Evolutionary conservation across 2,888 invertebrate genomes (phyloP), one percentile per base, ranked within the genome.

Genomic region (Hypomecis atomaria): DNA sequence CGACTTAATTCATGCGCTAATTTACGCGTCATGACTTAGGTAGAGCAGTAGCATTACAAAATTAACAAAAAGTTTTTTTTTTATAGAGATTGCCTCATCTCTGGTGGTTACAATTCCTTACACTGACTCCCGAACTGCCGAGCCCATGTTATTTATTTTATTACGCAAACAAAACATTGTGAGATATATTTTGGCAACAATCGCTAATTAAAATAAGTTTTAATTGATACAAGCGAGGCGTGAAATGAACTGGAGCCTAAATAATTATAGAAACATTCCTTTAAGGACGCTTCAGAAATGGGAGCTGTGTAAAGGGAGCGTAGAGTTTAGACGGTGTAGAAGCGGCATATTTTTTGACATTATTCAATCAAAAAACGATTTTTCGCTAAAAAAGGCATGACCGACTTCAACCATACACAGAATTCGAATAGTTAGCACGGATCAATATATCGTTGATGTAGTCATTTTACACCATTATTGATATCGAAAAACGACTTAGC

Each of bases 191-290:
- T 65, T 56, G 40, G 37, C 33, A 56, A 63, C 65, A 75, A 73
- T 70, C 65, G 71, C 75, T 77, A 78, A 81, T 81, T 79, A 79
- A 78, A 76, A 70, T 66, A 67, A 66, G 64, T 71, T 75, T 74
- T 79, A 84, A 82, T 82, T 82, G 80, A 81, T 83, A 78, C 75
- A 76, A 75, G 74, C 74, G 77, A 71, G 71, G 75, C 78, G 76
- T 77, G 74, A 79, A 83, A 82, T 80, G 78, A 82, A 78, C 79
- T 73, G 74, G 70, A 73, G 70, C 74, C 76, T 75, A 76, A 80
- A 82, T 82, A 83, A 84, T 84, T 83, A 82, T 77, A 76, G 76
- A 70, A 77, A 78, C 78, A 76, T 73, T 76, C 78, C 77, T 74
- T 73, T 69, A 72, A 68, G 54, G 78, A 77, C 78, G 75, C 78